Evolutionary conservation across 1,140 invertebrate genomes (phyloP), one percentile per base, ranked within the genome.

Genomic region (Streblospio benedicti): DNA sequence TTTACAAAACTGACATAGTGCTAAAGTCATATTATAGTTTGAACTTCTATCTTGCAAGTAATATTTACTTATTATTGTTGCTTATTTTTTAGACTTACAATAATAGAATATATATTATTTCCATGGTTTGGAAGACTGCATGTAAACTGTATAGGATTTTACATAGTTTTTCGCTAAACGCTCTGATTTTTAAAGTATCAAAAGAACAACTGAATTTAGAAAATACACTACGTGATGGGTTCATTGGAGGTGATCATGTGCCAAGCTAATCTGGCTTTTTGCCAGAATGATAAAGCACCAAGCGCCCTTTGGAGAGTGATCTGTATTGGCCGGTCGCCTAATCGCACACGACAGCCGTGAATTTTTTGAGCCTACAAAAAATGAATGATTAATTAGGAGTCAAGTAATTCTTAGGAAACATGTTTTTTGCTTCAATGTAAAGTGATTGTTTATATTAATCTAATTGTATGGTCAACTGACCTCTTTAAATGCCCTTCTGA

Each of bases 281-380:
- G 90, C 84, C 89, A 92, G 81, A 90, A 85, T 0, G 87, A 85
- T 2, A 97, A 77, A 0, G 86, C 84, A 1, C 85, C 81, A 18
- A 97, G 78, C 0, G 91, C 91, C 61, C 94, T 80, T 66, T 89
- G 85, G 27, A 98, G 73, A 12, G 94, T 98, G 50, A 96, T 86
- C 61, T 89, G 84, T 55, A 96, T 90, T 4, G 92, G 89, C 25
- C 93, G 81, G 78, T 97, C 94, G 14, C 92, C 93, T 60, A 97
- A 79, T 60, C 90, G 87, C 6, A 97, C 78, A 51, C 86, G 79
- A 77, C 92, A 97, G 54, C 87, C 85, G 14, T 86, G 88, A 49
- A 94, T 79, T 71, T 87, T 86, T 64, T 84, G 83, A 4, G 88
- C 89, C 88, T 92, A 57, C 30, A 67, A 57, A 49, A 31, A 61